Percentiles rank a stretch among this genome's conserved stretches.
Conservation (phyloP, 2,113 vertebrate genomes). For the Stictonetta naevosa region DNA sequence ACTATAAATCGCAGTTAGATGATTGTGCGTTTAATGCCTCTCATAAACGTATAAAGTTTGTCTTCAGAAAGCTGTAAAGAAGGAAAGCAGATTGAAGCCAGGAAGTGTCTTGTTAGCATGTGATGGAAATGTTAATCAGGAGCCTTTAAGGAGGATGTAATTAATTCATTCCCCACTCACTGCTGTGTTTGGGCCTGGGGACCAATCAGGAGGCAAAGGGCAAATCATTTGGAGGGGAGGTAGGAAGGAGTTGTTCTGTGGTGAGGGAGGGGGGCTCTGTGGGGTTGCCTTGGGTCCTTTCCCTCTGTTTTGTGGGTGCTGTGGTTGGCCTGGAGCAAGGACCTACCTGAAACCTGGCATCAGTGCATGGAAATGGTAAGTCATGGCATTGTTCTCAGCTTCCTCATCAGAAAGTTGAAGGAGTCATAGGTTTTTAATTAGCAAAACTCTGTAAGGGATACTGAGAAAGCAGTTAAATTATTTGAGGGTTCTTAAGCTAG, state of each 20-base stretch:
- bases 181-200: conserved; percentile 16
- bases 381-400: background rate
- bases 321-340: background rate
- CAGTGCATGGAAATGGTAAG: background rate
- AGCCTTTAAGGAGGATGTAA: conserved; percentile 41
- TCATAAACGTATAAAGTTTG: conserved; percentile 28
- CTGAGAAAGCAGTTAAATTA: background rate
- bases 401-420: background rate
- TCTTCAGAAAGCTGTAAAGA: conserved; percentile 59
- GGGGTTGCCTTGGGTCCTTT: background rate
- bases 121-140: conserved; percentile 58
- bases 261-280: background rate
- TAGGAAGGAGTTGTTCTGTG: background rate
- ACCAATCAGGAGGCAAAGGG: conserved; percentile 28
- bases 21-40: conserved; percentile 20
- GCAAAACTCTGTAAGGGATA: background rate
- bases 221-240: background rate
- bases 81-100: conserved; percentile 50
- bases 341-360: background rate
- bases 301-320: fast-evolving
- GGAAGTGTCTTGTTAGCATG: conserved; percentile 49
- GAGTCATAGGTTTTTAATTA: fast-evolving
- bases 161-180: conserved; percentile 2
- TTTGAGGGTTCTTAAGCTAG: background rate
- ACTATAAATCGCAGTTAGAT: background rate